These are phyloP conservation scores for Magallana angulata DNA, from an alignment of 1,140 invertebrate genomes.

Conservation along the genomic window DNA sequence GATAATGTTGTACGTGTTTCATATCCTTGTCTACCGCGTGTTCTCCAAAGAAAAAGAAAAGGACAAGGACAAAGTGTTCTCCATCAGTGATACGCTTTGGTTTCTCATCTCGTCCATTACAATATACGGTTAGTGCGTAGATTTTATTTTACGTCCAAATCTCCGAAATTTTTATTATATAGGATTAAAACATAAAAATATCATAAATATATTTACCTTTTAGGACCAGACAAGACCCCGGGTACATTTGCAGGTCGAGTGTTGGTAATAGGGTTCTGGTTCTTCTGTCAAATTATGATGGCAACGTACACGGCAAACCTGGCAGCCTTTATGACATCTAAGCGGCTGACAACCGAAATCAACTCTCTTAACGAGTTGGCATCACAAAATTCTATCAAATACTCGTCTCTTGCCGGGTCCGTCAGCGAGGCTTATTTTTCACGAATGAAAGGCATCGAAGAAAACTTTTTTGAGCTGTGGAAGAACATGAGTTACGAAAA, in stretches of 20 bases:
- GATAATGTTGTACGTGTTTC: constrained; percentile 62
- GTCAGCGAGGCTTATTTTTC: constrained; percentile 59
- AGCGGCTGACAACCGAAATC: constrained; percentile 82
- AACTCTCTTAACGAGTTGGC: constrained; percentile 90
- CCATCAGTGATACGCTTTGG: constrained; percentile 87
- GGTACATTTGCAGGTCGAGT: constrained; percentile 88
- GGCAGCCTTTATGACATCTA: constrained; percentile 68
- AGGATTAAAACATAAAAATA: not conserved
- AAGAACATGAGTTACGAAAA: constrained; percentile 58
- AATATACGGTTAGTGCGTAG: constrained; percentile 85
- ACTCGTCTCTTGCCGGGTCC: constrained; percentile 59
- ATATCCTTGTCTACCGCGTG: constrained; percentile 58
- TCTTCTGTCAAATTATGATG: constrained; percentile 94
- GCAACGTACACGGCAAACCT: constrained; percentile 82
- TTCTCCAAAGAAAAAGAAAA: constrained; percentile 41
- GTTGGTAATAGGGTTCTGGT: constrained; percentile 94
- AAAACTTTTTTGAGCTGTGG: constrained; percentile 64
- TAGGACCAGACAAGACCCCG: constrained; percentile 35
- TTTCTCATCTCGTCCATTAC: constrained; percentile 95
- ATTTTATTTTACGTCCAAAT: not conserved
- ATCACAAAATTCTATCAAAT: constrained; percentile 88
- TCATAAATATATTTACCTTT: not conserved
- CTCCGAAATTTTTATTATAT: no score
- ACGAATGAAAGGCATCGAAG: constrained; percentile 62
- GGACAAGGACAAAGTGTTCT: constrained; percentile 54